These are phyloP conservation scores for Zosterops pallidus DNA, from an alignment of 2,113 vertebrate genomes.

Conservation along the genomic window DNA sequence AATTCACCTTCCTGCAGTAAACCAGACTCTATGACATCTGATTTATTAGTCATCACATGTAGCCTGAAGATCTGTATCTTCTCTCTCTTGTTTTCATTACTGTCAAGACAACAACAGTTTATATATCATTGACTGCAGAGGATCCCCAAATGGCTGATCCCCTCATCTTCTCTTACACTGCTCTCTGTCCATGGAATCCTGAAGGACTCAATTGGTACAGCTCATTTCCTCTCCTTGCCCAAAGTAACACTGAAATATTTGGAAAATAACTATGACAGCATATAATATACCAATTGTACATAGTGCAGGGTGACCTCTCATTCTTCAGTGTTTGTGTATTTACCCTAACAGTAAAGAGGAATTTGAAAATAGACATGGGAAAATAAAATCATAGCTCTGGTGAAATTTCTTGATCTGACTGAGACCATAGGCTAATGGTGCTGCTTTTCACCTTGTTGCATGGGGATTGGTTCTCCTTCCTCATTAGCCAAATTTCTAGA, in stretches of 20 bases:
- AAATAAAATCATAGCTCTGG: background rate
- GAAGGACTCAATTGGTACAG: background rate
- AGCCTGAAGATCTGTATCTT: background rate
- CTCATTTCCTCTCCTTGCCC: background rate
- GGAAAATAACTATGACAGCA: background rate
- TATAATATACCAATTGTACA: background rate
- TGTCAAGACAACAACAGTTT: background rate
- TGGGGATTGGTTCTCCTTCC: background rate
- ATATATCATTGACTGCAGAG: background rate
- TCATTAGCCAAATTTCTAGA: background rate
- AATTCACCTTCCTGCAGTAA: conserved; percentile 1
- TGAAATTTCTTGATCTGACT: background rate
- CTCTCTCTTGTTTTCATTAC: background rate
- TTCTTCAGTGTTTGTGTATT: background rate
- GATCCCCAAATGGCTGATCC: background rate
- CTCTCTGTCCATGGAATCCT: background rate
- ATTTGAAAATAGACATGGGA: background rate
- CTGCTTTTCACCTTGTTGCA: background rate
- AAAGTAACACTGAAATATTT: background rate
- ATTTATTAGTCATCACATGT: background rate
- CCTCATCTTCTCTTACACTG: background rate
- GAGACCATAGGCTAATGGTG: background rate
- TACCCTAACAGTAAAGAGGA: background rate
- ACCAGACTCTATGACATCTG: background rate
- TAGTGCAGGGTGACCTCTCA: background rate